Evolutionary conservation across 2,797 vertebrate species (phyloP).

Genomic region (Tangara arthus): DNA sequence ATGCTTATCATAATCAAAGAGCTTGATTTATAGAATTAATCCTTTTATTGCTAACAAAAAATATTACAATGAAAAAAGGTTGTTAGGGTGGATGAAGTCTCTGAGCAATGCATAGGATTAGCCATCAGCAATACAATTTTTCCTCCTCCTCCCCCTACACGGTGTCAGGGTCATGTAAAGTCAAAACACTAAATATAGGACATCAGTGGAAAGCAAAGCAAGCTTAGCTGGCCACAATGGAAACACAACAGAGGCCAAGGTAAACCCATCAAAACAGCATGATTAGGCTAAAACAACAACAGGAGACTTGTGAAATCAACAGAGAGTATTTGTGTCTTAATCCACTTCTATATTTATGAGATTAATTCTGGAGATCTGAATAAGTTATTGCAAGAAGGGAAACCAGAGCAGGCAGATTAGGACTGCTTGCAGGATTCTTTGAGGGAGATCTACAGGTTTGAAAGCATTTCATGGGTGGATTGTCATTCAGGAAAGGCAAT

Average conservation of each 20-base stretch:
- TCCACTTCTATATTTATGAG: background rate
- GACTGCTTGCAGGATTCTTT: background rate
- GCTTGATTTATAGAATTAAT: constrained; percentile 57
- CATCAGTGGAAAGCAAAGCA: background rate
- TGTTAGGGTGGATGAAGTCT: background rate
- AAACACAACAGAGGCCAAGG: background rate
- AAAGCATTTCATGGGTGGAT: background rate
- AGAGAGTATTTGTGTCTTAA: background rate
- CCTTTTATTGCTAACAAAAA: constrained; percentile 53
- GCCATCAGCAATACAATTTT: constrained; percentile 41
- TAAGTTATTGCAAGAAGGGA: background rate
- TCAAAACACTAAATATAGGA: constrained; percentile 55
- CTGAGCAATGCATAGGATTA: constrained; percentile 13
- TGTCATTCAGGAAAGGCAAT: background rate
- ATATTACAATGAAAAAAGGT: constrained; percentile 40
- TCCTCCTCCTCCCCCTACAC: constrained; percentile 12
- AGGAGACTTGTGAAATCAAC: background rate
- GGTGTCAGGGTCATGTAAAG: constrained; percentile 31
- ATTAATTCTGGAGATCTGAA: background rate
- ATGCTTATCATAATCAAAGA: constrained; percentile 40
- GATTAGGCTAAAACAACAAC: constrained; percentile 3
- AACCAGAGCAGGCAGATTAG: background rate
- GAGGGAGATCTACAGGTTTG: background rate
- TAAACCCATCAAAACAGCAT: constrained; percentile 2
- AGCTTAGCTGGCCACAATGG: background rate